Evolutionary conservation across 2,113 vertebrate genomes (phyloP).

Genomic region (Indicator indicator): DNA sequence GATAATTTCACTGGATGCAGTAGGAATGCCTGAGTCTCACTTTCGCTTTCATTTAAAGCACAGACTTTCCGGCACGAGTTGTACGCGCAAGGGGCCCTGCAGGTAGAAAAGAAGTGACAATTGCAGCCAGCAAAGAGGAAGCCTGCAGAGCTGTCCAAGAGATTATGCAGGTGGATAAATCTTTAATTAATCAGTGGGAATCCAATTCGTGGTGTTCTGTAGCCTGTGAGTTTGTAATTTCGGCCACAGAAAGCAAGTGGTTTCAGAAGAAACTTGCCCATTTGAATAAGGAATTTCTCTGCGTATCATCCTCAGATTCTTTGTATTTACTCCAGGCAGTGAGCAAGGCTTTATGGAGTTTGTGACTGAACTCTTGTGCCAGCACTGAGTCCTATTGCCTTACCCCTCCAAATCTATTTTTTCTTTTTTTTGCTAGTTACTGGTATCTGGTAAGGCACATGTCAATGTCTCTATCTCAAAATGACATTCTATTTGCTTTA

Average conservation of each 20-base stretch:
- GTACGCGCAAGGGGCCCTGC: constrained; percentile 86
- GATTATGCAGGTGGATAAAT: constrained; percentile 85
- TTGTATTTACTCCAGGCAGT: neutral
- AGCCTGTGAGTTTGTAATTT: neutral
- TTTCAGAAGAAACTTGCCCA: neutral
- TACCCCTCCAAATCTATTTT: neutral
- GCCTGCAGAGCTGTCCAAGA: constrained; percentile 87
- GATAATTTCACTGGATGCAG: neutral
- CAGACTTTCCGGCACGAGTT: constrained; percentile 86
- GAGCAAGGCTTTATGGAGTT: neutral
- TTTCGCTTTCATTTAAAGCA: constrained; percentile 69
- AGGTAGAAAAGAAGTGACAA: constrained; percentile 85
- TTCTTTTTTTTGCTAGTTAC: neutral
- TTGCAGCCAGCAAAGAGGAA: constrained; percentile 83
- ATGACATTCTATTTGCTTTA: neutral
- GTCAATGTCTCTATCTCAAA: neutral
- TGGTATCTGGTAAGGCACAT: neutral
- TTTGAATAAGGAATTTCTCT: neutral
- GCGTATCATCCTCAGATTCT: neutral
- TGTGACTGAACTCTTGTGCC: neutral
- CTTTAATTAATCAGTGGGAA: neutral
- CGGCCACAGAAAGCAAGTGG: neutral
- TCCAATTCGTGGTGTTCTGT: neutral
- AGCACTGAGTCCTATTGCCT: neutral
- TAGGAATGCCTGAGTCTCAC: neutral